phyloP scores from a whole-genome alignment of 2,113 vertebrate species.

The Sceloporus undulatus region DNA sequence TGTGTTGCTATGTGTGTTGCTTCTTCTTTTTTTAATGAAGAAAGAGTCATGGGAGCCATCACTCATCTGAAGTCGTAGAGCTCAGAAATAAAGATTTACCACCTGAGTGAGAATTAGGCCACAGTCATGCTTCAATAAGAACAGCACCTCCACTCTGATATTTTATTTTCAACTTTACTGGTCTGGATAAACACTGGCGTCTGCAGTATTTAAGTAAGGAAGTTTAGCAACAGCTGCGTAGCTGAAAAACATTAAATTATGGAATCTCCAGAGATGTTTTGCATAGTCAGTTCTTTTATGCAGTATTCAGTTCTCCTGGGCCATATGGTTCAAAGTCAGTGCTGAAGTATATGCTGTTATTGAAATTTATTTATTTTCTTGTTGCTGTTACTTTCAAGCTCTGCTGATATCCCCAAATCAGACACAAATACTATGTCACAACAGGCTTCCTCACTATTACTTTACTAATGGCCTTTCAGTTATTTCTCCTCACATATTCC shows the following conservation, averaged over 20 bases:
- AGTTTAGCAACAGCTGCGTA: neutral
- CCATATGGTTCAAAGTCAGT: neutral
- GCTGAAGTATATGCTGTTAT: neutral
- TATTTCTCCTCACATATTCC: neutral
- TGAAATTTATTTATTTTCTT: neutral
- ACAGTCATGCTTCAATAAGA: neutral
- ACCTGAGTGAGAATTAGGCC: neutral
- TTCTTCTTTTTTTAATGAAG: neutral
- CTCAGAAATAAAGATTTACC: neutral
- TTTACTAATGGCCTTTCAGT: neutral
- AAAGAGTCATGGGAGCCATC: neutral
- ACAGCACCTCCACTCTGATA: neutral
- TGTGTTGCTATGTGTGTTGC: neutral
- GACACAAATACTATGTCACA: neutral
- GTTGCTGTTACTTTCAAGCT: neutral
- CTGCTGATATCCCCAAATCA: neutral
- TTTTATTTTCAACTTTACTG: neutral
- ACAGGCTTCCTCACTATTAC: neutral
- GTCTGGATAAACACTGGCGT: neutral
- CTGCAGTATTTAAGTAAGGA: neutral
- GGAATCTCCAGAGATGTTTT: neutral
- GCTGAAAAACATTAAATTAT: neutral
- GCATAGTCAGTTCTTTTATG: accelerated
- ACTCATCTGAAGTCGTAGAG: neutral
- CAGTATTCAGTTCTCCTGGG: neutral